A percentile compares a stretch with the other conserved stretches of the same genome.
phyloP scores from a whole-genome alignment of 2,888 invertebrate species.

The Mongoloraphidia duomilia region DNA sequence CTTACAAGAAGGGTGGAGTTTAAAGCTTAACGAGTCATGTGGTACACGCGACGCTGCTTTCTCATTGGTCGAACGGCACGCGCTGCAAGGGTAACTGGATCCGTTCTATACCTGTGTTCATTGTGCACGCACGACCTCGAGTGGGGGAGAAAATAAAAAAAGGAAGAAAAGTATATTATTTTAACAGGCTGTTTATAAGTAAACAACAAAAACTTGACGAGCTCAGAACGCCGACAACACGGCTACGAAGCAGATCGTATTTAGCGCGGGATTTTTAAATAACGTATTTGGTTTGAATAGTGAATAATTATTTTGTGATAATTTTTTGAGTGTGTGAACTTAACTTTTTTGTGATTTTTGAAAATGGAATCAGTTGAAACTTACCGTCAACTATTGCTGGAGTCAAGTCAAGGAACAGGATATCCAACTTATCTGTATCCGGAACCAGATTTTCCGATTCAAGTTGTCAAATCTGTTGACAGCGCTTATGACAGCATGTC shows the following conservation, averaged over 20 bases:
- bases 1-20: background rate
- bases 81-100: constrained; percentile 15
- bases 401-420: constrained; percentile 11
- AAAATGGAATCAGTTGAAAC: constrained; percentile 21
- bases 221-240: background rate
- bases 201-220: background rate
- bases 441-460: background rate
- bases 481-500: background rate
- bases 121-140: background rate
- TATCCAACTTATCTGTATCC: background rate
- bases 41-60: background rate
- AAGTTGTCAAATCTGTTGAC: background rate
- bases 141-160: background rate
- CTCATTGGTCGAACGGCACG: constrained; percentile 25
- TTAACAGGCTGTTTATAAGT: background rate
- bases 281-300: background rate
- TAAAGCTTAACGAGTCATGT: background rate
- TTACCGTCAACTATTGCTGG: constrained; percentile 24
- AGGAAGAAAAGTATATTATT: background rate
- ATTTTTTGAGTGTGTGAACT: background rate
- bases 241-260: background rate
- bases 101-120: background rate
- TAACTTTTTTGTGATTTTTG: constrained; percentile 5
- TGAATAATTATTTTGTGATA: background rate
- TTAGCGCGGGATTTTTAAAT: background rate